Percentiles rank a stretch among this genome's conserved stretches.
These are phyloP conservation scores for Porites australiensis DNA, from an alignment of 64 coral and sea anemone species.

Conservation along the genomic window DNA sequence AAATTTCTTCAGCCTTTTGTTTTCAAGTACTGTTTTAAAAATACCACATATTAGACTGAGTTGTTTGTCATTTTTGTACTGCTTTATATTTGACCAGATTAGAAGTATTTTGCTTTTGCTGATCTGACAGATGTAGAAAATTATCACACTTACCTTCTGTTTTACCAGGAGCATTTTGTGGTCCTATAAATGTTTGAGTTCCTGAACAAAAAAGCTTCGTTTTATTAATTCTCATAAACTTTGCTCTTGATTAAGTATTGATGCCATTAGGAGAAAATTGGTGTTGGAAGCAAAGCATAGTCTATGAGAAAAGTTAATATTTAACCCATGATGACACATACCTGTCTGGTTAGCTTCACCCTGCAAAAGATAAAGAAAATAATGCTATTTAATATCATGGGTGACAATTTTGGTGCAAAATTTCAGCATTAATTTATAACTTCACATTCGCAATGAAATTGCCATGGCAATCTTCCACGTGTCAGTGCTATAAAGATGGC, in stretches of 20 bases:
- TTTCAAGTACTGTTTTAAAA: too few species aligned
- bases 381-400: background rate
- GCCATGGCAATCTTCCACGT: too few species aligned
- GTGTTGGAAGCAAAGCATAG: background rate
- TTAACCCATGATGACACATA: conserved; percentile 11
- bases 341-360: conserved; percentile 69
- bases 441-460: too few species aligned
- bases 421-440: too few species aligned
- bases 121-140: background rate
- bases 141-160: conserved; percentile 42
- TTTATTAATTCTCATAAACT: too few species aligned
- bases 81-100: too few species aligned
- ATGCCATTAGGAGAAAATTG: background rate
- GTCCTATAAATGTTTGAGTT: conserved; percentile 55
- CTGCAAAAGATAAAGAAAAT: conserved; percentile 27
- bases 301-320: background rate
- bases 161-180: conserved; percentile 53
- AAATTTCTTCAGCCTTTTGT: too few species aligned
- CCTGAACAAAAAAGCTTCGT: background rate
- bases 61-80: too few species aligned
- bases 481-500: too few species aligned
- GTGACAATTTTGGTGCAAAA: too few species aligned
- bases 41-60: too few species aligned
- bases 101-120: background rate
- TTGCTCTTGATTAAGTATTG: background rate